Conservation (phyloP, 1,140 invertebrate genomes). For the Diabrotica virgifera region DNA sequence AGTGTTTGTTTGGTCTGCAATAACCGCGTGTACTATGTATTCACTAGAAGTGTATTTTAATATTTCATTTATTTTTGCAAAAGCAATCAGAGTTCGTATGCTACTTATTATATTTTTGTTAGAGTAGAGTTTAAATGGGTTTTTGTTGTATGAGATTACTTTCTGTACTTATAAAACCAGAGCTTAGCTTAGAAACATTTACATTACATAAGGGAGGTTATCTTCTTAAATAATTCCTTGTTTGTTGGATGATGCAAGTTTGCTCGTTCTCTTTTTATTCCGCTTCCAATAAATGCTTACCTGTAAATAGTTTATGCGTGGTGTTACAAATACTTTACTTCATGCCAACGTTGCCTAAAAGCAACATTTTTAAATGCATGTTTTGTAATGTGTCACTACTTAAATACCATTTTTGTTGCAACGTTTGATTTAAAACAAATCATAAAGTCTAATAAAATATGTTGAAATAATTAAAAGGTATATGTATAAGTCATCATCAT, state of each 20-base stretch:
- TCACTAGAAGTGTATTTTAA: slow-evolving; percentile 30
- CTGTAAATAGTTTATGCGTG: no score
- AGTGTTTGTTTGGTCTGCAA: slow-evolving; percentile 18
- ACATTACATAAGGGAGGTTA: slow-evolving; percentile 29
- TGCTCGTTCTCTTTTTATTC: slow-evolving; percentile 18
- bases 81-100: slow-evolving; percentile 37
- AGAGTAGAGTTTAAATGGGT: slow-evolving; percentile 36
- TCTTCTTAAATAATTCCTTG: slow-evolving; percentile 34
- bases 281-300: slow-evolving; percentile 7
- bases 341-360: no score
- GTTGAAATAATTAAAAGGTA: no score
- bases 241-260: slow-evolving; percentile 13
- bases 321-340: no score
- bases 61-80: slow-evolving; percentile 39
- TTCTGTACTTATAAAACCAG: slow-evolving; percentile 30
- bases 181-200: slow-evolving; percentile 33
- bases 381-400: no score
- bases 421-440: no score
- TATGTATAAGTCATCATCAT: no score
- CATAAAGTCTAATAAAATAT: no score
- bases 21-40: slow-evolving; percentile 19
- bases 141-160: slow-evolving; percentile 39
- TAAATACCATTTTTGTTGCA: no score
- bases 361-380: no score
- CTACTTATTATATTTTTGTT: slow-evolving; percentile 40